A percentile compares a stretch with the other conserved stretches of the same genome.
phyloP scores from a whole-genome alignment of 2,888 invertebrate genomes.

The Spodoptera picta region DNA sequence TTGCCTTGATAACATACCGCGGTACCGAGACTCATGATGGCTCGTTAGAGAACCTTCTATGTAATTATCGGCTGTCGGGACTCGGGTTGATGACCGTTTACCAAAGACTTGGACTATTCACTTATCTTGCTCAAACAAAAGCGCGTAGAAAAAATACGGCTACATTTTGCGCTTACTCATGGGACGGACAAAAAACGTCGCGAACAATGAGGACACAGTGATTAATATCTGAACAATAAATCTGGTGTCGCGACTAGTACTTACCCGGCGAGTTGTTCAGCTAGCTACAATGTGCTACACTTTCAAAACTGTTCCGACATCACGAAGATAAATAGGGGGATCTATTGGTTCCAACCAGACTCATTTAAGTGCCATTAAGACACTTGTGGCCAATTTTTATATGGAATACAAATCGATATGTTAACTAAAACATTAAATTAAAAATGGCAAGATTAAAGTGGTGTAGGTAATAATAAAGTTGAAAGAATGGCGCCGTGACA shows the following conservation, averaged over 20 bases:
- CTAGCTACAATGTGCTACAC: conserved; percentile 35
- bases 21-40: conserved; percentile 61
- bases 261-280: conserved; percentile 14
- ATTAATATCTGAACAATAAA: conserved; percentile 77
- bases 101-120: conserved; percentile 76
- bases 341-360: conserved; percentile 10
- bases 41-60: conserved; percentile 76
- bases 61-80: conserved; percentile 75
- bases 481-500: conserved; percentile 31
- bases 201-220: conserved; percentile 80
- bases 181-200: conserved; percentile 68
- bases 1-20: conserved; percentile 51
- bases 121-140: conserved; percentile 86
- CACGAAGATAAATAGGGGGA: conserved; percentile 12
- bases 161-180: conserved; percentile 82
- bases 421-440: background rate
- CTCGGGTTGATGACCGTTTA: conserved; percentile 80
- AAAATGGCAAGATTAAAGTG: conserved; percentile 1
- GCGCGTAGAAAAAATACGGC: conserved; percentile 69
- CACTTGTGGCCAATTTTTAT: background rate
- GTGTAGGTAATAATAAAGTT: conserved; percentile 21
- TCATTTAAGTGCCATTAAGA: background rate
- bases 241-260: conserved; percentile 52
- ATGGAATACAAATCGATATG: no score
- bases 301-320: conserved; percentile 25